Evolutionary conservation across 2,888 invertebrate species (phyloP), one percentile per base, ranked within the genome.

Genomic region (Drosophila tanythrix): DNA sequence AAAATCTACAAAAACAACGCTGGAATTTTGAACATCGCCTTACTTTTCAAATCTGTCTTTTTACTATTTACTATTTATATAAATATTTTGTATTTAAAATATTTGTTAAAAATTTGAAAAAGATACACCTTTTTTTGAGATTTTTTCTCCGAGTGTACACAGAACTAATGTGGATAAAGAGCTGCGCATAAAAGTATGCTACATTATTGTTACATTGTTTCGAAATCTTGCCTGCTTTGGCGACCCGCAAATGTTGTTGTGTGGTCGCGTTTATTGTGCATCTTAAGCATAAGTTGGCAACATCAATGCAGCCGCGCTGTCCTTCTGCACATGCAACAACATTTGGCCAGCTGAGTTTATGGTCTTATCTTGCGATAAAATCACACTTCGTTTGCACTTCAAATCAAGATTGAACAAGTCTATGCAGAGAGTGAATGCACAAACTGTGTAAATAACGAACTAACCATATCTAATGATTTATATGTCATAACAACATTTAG

Each of bases 101-200:
- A 10, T 33, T 33, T 33, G 33, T 33, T 33, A 3, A 33, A 10
- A 0, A 33, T 3, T 33, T 33, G 33, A 33, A 10, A 33, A 11
- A 33, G 10, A 33, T 33, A 11, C 33, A 33, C 3, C 0, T 33
- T 11, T 11, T 33, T 3, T 10, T 0, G 33, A 3, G 33, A 33
- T 11, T 33, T 46, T 25, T 25, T 25, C 33, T 33, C 15, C 3
- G 15, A 46, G 46, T 46, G 46, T 46, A 43, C 21, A 21, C 21
- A 21, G 11, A 46, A 46, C 21, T 15, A 46, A 46, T 21, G 46
- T 46, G 13, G 1, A 7, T 21, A 46, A 46, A 13, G 4, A 51
- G 10, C 13, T 0, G 76, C 57, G 38, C 73, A 55, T n/a, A 62
- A 69, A 78, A 78, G 76, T 76, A 69, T 76, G 74, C 79, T 56